phyloP scores from a whole-genome alignment of 1,140 invertebrate genomes.

The Eueides isabella region DNA sequence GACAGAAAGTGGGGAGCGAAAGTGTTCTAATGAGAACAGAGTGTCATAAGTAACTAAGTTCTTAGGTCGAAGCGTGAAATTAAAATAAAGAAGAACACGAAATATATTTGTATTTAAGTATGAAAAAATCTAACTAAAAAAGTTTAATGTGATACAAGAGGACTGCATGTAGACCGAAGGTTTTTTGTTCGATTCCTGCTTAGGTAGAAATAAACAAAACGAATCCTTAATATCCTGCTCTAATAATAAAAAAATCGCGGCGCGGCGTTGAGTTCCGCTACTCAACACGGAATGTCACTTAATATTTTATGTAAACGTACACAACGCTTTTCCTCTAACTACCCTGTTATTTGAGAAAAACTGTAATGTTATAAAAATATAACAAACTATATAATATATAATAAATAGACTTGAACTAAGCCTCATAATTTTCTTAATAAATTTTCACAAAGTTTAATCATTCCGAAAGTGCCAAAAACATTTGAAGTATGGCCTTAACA shows the following conservation, averaged over 20 bases:
- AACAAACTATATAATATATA: not conserved
- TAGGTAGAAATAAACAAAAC: too few species aligned
- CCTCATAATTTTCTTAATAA: not conserved
- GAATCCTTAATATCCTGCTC: not conserved
- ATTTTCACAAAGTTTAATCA: not conserved
- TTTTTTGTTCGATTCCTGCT: too few species aligned
- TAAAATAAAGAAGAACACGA: too few species aligned
- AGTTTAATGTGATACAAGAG: too few species aligned
- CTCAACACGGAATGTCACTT: not conserved
- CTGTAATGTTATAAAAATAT: not conserved
- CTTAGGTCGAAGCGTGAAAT: too few species aligned
- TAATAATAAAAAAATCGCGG: not conserved
- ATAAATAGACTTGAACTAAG: not conserved
- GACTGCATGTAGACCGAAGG: too few species aligned
- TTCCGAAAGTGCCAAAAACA: constrained; percentile 1
- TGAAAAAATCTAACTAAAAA: too few species aligned
- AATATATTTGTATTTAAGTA: too few species aligned
- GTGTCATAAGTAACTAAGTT: too few species aligned
- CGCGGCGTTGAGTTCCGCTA: not conserved
- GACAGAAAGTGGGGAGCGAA: too few species aligned
- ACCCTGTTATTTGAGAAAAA: not conserved
- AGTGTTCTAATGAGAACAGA: too few species aligned
- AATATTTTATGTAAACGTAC: not conserved
- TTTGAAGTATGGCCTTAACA: not conserved
- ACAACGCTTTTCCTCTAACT: too few species aligned